Base-by-base conservation (phyloP, 2,888 invertebrate species). In the Lamellibrachia satsuma region DNA sequence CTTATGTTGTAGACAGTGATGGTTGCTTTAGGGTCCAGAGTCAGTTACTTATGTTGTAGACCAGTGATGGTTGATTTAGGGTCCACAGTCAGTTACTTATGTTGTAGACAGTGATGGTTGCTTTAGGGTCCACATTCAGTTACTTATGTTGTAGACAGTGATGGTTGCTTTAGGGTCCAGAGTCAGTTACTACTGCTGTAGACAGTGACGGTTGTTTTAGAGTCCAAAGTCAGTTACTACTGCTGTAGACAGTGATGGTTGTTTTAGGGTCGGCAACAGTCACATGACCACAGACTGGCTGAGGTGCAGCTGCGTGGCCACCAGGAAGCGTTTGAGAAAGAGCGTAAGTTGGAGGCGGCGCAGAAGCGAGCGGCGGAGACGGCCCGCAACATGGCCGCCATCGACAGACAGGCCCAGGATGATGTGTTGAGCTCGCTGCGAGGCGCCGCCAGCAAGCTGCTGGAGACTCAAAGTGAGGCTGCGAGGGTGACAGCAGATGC, bases 261-360 rank as follows among this genome's bases (percentile, higher is more conserved):
- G 75, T 90, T 22, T 2, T 93, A 96, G 96, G 95, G 95, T 2
- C 94, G 95, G 75, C 95, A 96, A 92, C 96, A 95, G 92, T 94
- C 94, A 22, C 95, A 96, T 93, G 94, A 94, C 22, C 94, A 93
- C 11, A 95, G 96, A 60, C 94, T 96, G 94, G 94, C 95, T 91
- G 94, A 95, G 6, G 93, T 95, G n/a, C 95, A 95, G 92, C 92
- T 94, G 8, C 95, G 95, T 92, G 95, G 95, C 3, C 95, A 95
- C 93, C 94, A 95, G 91, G 96, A 96, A 91, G 94, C 95, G 0
- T 92, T 94, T 39, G 95, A 95, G 52, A 95, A 95, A 15, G 94
- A 94, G 3, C 94, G 95, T 91, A 95, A 95, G 92, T 93, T 96
- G 39, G 95, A 95, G 57, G 93, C 94, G 90, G 93, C 94, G 2